Evolutionary conservation across 1,140 invertebrate genomes (phyloP).

Genomic region (Dendroctonus ponderosae): DNA sequence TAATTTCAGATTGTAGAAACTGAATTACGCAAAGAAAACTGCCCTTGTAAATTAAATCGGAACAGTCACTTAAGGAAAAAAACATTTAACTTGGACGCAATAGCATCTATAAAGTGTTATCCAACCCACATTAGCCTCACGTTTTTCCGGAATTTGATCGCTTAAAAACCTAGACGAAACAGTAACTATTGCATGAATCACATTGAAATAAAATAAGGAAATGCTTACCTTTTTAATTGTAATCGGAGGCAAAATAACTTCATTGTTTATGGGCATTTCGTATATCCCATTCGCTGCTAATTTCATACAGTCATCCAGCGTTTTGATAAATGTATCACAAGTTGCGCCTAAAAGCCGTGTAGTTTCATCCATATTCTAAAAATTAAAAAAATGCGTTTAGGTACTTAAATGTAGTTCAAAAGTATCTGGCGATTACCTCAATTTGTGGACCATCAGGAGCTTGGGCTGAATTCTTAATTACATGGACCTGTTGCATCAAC

Average conservation of each 20-base stretch:
- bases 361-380: conserved; percentile 74
- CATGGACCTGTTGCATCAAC: conserved; percentile 81
- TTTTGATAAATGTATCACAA: conserved; percentile 81
- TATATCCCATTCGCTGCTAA: conserved; percentile 58
- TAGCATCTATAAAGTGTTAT: too few relatives aligned
- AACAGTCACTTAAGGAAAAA: too few relatives aligned
- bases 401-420: not conserved
- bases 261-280: conserved; percentile 50
- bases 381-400: conserved; percentile 3
- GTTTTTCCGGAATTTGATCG: conserved; percentile 28
- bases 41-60: too few relatives aligned
- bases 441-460: conserved; percentile 51
- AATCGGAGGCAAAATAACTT: conserved; percentile 44
- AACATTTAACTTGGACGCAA: too few relatives aligned
- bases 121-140: too few relatives aligned
- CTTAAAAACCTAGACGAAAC: conserved; percentile 20
- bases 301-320: conserved; percentile 77
- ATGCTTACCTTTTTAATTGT: conserved; percentile 25
- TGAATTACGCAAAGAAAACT: too few relatives aligned
- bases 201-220: conserved; percentile 6
- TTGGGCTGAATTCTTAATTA: conserved; percentile 67
- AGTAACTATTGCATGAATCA: not conserved
- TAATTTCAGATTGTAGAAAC: too few relatives aligned
- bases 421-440: conserved; percentile 26
- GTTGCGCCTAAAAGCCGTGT: conserved; percentile 71